Base-by-base conservation (phyloP, 2,888 invertebrate genomes). In the Charanyca ferruginea region DNA sequence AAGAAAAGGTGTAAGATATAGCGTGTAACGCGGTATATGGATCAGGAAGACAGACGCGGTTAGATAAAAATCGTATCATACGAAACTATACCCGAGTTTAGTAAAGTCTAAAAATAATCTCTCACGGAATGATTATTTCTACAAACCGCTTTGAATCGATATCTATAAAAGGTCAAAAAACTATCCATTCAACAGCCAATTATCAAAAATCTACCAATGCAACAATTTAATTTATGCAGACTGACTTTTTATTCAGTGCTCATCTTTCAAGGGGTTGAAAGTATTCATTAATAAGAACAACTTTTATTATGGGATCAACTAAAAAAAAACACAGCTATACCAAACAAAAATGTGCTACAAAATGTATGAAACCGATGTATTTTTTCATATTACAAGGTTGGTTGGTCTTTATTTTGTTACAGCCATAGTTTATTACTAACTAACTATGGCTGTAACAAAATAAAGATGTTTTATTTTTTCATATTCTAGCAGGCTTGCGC, bases 191-290 rank as follows among this genome's bases (percentile, higher is more conserved):
- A 75, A 68, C 64, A 76, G 59, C 59, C 53, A 79, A 79, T 49
- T 54, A 69, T 68, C 65, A 65, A 71, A 67, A 65, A 69, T 63
- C 76, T 84, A 85, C 66, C 52, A 63, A 55, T 60, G 55, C 76
- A 71, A 71, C 58, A 59, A 66, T 55, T 41, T 48, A 41, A 48
- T 55, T 48, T 9, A 38, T 38, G 4, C 16, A 38, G 5, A 16
- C 1, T 38, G 38, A 38, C 13, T 38, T 38, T 3, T 13, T 16
- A 38, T 38, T 38, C 16, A 38, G 1, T 38, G 2, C 16, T 2
- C 16, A 1, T 13, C 38, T 38, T 16, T 16, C 38, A 16, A 16
- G 16, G 32, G 38, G 38, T 38, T 32, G 16, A 4, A 38, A 38
- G 13, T 38, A 16, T 9, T 38, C 3, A 38, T 38, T 0, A 38